phyloP scores from a whole-genome alignment of 2,797 vertebrate genomes.

The Lateolabrax maculatus region DNA sequence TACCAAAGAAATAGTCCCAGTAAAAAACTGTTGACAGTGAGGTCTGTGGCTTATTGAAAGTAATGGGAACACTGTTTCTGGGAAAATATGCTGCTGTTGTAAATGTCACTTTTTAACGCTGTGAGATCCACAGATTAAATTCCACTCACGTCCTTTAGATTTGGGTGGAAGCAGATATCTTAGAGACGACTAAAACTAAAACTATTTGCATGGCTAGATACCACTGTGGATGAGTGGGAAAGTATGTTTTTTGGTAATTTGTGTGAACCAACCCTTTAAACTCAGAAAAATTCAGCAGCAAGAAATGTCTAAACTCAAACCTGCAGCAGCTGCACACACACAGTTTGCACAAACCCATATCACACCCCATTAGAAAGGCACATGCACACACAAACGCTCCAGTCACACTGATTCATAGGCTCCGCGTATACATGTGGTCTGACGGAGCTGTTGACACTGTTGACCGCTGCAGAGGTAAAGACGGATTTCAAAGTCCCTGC shows the following conservation, averaged over 20 bases:
- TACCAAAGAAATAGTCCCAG: conserved; percentile 51
- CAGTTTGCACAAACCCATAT: conserved; percentile 55
- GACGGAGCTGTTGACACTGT: conserved; percentile 76
- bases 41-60: conserved; percentile 48
- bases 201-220: not conserved
- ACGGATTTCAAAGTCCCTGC: conserved; percentile 70
- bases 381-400: conserved; percentile 57
- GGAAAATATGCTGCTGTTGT: conserved; percentile 47
- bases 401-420: conserved; percentile 71
- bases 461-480: conserved; percentile 78
- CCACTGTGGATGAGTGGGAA: conserved; percentile 1
- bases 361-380: conserved; percentile 67
- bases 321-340: conserved; percentile 58
- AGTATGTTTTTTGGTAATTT: conserved; percentile 12
- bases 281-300: conserved; percentile 1
- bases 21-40: conserved; percentile 66
- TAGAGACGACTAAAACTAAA: not conserved
- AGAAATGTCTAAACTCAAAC: conserved; percentile 26
- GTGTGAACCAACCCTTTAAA: conserved; percentile 32
- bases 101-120: conserved; percentile 11
- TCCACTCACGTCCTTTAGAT: conserved; percentile 24
- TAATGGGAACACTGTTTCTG: conserved; percentile 53
- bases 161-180: conserved; percentile 8
- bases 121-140: conserved; percentile 33
- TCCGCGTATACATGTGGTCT: conserved; percentile 71